Evolutionary conservation across 2,113 vertebrate genomes (phyloP).

Genomic region (Pseudorhombus dupliciocellatus): DNA sequence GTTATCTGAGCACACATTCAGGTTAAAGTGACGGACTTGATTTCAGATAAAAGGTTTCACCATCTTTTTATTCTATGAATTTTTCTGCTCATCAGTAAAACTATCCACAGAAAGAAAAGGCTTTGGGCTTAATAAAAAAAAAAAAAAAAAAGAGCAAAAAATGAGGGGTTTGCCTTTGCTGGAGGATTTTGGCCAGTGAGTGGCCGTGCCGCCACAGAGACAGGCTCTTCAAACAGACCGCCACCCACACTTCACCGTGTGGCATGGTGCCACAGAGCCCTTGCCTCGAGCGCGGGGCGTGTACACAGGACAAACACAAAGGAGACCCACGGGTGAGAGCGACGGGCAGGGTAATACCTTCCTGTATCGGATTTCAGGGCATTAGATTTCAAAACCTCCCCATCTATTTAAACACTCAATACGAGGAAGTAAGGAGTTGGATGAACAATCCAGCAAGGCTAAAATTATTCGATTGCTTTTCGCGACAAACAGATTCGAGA

Average conservation of each 20-base stretch:
- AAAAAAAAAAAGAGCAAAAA: background rate
- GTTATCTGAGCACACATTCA: conserved; percentile 5
- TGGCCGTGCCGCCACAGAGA: conserved; percentile 55
- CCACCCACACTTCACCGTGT: conserved; percentile 68
- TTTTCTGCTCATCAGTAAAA: conserved; percentile 33
- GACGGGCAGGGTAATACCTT: conserved; percentile 72
- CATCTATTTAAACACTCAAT: conserved; percentile 70
- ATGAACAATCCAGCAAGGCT: conserved; percentile 30
- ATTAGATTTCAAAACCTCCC: conserved; percentile 68
- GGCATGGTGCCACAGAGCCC: conserved; percentile 71
- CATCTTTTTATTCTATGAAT: conserved; percentile 1
- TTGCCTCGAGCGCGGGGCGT: conserved; percentile 72
- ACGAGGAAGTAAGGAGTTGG: conserved; percentile 63
- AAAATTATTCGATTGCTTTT: conserved; percentile 43
- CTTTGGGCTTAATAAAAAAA: background rate
- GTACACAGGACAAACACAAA: conserved; percentile 75
- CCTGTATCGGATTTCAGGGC: conserved; percentile 71
- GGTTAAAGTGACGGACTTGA: conserved; percentile 19
- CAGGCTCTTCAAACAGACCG: conserved; percentile 66
- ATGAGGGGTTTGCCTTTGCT: conserved; percentile 5
- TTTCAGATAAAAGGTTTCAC: conserved; percentile 16
- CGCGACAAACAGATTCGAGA: conserved; percentile 1
- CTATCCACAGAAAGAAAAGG: conserved; percentile 9
- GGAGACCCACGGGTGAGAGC: conserved; percentile 72
- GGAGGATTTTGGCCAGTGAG: conserved; percentile 52